Conservation (phyloP, 2,113 vertebrate species). For the Coptodon bakossiorum region DNA sequence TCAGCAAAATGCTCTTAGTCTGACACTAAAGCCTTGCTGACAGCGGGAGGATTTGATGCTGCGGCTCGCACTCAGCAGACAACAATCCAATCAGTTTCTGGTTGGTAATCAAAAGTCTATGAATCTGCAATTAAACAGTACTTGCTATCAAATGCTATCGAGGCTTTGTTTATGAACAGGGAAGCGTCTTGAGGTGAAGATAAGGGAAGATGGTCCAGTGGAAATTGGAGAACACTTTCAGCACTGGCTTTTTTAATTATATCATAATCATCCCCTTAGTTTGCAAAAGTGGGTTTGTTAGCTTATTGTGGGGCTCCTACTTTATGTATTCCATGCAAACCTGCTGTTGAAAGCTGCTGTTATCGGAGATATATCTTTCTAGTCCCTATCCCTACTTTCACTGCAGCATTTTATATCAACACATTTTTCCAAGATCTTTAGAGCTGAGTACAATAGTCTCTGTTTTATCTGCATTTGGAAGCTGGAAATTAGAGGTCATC, state of each 20-base stretch:
- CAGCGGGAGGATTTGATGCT: neutral
- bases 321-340: neutral
- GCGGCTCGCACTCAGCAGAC: neutral
- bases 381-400: neutral
- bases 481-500: neutral
- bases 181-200: neutral
- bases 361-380: neutral
- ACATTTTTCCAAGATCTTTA: neutral
- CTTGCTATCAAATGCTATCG: neutral
- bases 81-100: neutral
- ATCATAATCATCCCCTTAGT: neutral
- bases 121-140: neutral
- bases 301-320: neutral
- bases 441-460: neutral
- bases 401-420: neutral
- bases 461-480: neutral
- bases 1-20: neutral
- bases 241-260: neutral
- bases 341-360: neutral
- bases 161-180: neutral
- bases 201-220: neutral
- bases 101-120: neutral
- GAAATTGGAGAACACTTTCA: neutral
- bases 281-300: neutral
- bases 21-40: neutral